Conservation (phyloP, 2,113 vertebrate genomes). For the Argyrosomus japonicus region DNA sequence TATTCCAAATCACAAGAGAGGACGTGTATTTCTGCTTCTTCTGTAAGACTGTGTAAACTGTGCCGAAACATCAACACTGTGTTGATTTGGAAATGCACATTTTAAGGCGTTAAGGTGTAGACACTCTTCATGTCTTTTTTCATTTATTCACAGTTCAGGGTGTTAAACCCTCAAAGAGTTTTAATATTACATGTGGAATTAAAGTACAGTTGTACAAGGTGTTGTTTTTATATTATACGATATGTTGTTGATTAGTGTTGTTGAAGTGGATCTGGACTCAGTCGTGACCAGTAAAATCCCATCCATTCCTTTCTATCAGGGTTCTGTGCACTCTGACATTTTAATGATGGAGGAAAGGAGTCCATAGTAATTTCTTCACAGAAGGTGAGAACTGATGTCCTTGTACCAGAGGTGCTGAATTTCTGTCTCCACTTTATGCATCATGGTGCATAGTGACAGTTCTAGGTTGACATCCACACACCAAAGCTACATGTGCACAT, state of each 20-base stretch:
- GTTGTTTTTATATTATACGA: neutral
- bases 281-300: neutral
- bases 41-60: neutral
- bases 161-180: neutral
- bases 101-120: neutral
- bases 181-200: neutral
- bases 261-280: neutral
- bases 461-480: constrained; percentile 41
- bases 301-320: neutral
- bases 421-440: constrained; percentile 39
- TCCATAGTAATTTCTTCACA: constrained; percentile 8
- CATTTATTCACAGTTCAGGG: neutral
- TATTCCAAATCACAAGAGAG: too few species aligned
- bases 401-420: constrained; percentile 20
- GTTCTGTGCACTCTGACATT: constrained; percentile 24
- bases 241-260: neutral
- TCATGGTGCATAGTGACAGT: constrained; percentile 47
- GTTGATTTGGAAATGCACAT: neutral
- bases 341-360: constrained; percentile 17
- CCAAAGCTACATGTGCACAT: constrained; percentile 23
- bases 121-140: neutral
- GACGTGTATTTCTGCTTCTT: too few species aligned
- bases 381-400: neutral
- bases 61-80: neutral
- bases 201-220: neutral